Evolutionary conservation across 2,888 invertebrate species (phyloP), one percentile per base, ranked within the genome.

Genomic region (Drosophila helvetica): DNA sequence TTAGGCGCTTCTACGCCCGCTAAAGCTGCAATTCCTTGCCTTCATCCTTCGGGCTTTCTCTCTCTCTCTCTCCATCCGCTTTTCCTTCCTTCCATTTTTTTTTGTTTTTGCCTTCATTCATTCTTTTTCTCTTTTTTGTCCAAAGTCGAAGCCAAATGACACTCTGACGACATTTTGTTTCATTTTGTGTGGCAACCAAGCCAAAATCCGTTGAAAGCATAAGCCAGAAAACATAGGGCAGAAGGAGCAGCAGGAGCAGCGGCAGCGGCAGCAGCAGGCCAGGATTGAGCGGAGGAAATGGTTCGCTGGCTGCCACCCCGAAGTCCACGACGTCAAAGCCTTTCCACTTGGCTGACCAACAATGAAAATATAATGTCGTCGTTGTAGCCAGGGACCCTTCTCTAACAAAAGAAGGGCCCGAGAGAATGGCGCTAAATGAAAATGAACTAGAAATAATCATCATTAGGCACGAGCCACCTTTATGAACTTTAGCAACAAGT

Each of bases 291-390:
- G 25, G 12, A 60, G 65, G 30, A 18, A 65, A 65, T 53, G 54
- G 22, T 42, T 45, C 22, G 33, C 10, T 27, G 43, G 10, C 33
- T 9, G 17, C 19, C 7, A 7, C 65, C 65, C 38, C 22, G 4
- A 22, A 74, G 62, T 42, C 38, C 25, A 51, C 50, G 59, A 47
- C 43, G 45, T 47, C 46, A 54, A 64, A 79, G 75, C 77, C 78
- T 78, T 82, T 88, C 61, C 84, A 84, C 86, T 86, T 88, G 86
- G 86, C 75, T 88, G 83, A 53, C 75, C 84, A 86, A 88, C 86
- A 88, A 88, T 86, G 88, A 81, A 81, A 81, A 81, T 77, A 84
- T 88, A 77, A 84, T 80, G 82, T 77, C 68, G 48, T 59, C 62
- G 51, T n/a, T 70, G 42, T 50, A 22, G 50, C 60, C 19, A 17